Evolutionary conservation across 2,797 vertebrate species (phyloP).

Genomic region (Apogon talboti): DNA sequence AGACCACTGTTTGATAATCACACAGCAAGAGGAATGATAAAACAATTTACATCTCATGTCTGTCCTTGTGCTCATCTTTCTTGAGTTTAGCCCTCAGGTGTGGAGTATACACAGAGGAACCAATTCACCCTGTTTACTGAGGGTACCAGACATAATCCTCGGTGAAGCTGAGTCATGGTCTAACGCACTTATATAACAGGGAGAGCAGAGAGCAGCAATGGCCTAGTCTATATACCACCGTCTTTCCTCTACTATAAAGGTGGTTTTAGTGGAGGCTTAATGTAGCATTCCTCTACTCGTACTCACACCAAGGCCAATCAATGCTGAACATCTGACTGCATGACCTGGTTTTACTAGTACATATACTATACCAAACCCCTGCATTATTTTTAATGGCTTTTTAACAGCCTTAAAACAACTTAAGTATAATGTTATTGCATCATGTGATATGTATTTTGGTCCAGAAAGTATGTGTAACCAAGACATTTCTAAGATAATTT

Average conservation of each 20-base stretch:
- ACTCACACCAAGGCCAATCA: conserved; percentile 1
- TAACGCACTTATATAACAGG: conserved; percentile 66
- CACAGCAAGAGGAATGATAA: background rate
- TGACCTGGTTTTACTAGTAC: background rate
- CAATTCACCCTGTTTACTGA: conserved; percentile 44
- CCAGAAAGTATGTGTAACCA: conserved; percentile 14
- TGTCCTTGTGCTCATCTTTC: conserved; percentile 29
- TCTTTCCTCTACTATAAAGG: background rate
- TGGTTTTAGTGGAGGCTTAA: conserved; percentile 33
- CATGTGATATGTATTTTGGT: conserved; percentile 19
- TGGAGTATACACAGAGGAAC: conserved; percentile 46
- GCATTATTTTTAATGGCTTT: background rate
- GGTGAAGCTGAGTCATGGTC: conserved; percentile 75
- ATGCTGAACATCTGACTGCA: conserved; percentile 12
- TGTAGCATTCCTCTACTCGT: conserved; percentile 1
- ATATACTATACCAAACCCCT: background rate
- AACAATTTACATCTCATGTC: conserved; percentile 1
- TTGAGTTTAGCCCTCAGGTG: conserved; percentile 31
- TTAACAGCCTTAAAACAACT: background rate
- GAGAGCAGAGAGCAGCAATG: conserved; percentile 18
- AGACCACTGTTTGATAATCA: background rate
- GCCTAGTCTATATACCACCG: conserved; percentile 6
- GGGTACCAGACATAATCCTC: conserved; percentile 67
- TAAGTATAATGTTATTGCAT: background rate
- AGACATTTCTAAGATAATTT: conserved; percentile 30